Percentiles rank a stretch among this genome's conserved stretches.
Conservation (phyloP, 1,140 invertebrate species). For the Meloidogyne exigua region DNA sequence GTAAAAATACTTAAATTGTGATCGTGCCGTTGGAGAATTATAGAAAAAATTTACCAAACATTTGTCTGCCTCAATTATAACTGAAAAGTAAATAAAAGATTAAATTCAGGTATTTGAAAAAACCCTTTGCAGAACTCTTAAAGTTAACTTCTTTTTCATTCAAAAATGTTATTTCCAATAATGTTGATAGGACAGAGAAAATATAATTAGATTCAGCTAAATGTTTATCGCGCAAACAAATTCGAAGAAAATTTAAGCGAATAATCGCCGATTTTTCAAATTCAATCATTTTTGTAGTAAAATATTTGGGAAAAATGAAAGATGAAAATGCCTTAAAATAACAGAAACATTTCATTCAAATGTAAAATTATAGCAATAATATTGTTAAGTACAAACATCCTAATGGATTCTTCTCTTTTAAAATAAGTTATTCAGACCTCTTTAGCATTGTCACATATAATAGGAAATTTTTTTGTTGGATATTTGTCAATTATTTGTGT, state of each 20-base stretch:
- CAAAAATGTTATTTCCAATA: constrained; percentile 14
- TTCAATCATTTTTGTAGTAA: not conserved
- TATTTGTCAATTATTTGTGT: not conserved
- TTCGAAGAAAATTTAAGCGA: constrained; percentile 33
- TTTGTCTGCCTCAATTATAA: constrained; percentile 53
- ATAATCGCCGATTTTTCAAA: constrained; percentile 11
- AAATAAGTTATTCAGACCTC: not conserved
- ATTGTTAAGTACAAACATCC: not conserved
- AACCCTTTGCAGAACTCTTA: not conserved
- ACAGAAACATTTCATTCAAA: too few species aligned
- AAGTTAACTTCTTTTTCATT: not conserved
- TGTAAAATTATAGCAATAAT: not conserved
- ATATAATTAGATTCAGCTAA: constrained; percentile 27
- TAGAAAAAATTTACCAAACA: constrained; percentile 56
- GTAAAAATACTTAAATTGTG: constrained; percentile 46
- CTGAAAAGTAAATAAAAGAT: constrained; percentile 39
- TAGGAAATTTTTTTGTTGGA: not conserved
- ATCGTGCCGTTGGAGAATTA: constrained; percentile 39
- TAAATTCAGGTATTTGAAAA: not conserved
- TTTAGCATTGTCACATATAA: not conserved
- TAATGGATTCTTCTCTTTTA: too few species aligned
- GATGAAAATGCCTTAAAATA: not conserved
- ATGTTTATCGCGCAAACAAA: constrained; percentile 43
- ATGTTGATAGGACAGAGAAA: constrained; percentile 7
- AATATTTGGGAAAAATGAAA: not conserved